Percentiles rank a stretch among this genome's conserved stretches.
phyloP scores from a whole-genome alignment of 2,113 vertebrate genomes.

The Polypterus senegalus region DNA sequence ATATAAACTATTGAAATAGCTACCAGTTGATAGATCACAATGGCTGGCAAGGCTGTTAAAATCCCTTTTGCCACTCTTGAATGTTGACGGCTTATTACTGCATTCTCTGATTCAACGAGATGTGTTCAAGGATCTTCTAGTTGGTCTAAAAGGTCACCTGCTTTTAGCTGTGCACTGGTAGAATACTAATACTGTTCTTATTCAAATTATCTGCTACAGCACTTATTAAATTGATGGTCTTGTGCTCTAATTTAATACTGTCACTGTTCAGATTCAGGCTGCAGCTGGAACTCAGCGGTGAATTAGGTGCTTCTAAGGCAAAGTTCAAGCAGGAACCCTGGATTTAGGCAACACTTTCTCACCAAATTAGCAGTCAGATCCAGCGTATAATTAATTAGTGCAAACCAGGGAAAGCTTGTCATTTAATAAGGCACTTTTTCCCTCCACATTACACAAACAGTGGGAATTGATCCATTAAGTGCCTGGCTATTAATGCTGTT shows the following conservation, averaged over 20 bases:
- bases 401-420: conserved; percentile 88
- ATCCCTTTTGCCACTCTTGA: conserved; percentile 74
- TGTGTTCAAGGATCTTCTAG: conserved; percentile 92
- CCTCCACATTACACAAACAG: conserved; percentile 76
- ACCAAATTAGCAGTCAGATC: conserved; percentile 83
- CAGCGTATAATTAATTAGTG: conserved; percentile 82
- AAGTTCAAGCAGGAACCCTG: conserved; percentile 77
- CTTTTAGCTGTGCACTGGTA: conserved; percentile 85
- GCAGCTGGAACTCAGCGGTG: conserved; percentile 65
- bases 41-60: conserved; percentile 44
- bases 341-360: conserved; percentile 75
- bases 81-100: conserved; percentile 79
- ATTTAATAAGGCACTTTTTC: conserved; percentile 74
- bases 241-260: conserved; percentile 94
- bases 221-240: conserved; percentile 97
- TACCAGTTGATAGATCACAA: conserved; percentile 55
- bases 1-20: conserved; percentile 43
- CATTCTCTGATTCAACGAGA: conserved; percentile 77
- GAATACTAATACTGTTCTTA: conserved; percentile 98
- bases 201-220: conserved; percentile 94
- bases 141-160: conserved; percentile 97
- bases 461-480: conserved; percentile 89
- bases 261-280: conserved; percentile 64
- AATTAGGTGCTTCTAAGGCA: conserved; percentile 74
- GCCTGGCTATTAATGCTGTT: conserved; percentile 74